Evolutionary conservation across 2,888 invertebrate genomes (phyloP), one percentile per base, ranked within the genome.

Genomic region (Caradrina kadenii): DNA sequence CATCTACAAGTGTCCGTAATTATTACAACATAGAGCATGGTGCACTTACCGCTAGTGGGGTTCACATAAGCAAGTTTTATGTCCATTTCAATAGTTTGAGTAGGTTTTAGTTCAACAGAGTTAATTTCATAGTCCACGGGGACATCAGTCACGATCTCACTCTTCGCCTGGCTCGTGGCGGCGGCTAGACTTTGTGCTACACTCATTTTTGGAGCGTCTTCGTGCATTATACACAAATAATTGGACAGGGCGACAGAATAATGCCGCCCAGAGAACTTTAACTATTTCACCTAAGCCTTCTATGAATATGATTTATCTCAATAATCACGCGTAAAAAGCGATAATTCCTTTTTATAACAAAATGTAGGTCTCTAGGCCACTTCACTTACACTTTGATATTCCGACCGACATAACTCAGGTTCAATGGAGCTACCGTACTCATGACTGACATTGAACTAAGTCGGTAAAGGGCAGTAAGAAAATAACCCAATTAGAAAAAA

Each of bases 351-450:
- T 91, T 91, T 90, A 91, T 92, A 94, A 92, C 93, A 92, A 93
- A 97, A 98, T 97, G 97, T 98, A 97, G 98, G 98, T 98, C 97
- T 97, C 97, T 98, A 97, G 98, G 98, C 97, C 98, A 98, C 97
- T 97, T 97, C 97, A 97, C 97, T 97, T 97, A 97, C 97, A 95
- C 97, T 97, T 97, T 97, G 97, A 97, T 97, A 97, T 97, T 97
- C 96, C 96, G 97, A 97, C 97, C 96, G 97, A 97, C 97, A 96
- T 96, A 96, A 97, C 97, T 97, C 96, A 94, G 95, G 96, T 96
- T 97, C 97, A 97, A 97, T 96, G 94, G 94, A 96, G 95, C 96
- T 96, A 96, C 97, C 95, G 94, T 95, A 93, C 96, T 96, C 96
- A 96, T 96, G 96, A 96, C 96, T 96, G 96, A 96, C 96, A 96